Percentiles rank a stretch among this genome's conserved stretches.
These are phyloP conservation scores for Silvanus unidentatus DNA, from an alignment of 2,888 invertebrate genomes.

Conservation along the genomic window DNA sequence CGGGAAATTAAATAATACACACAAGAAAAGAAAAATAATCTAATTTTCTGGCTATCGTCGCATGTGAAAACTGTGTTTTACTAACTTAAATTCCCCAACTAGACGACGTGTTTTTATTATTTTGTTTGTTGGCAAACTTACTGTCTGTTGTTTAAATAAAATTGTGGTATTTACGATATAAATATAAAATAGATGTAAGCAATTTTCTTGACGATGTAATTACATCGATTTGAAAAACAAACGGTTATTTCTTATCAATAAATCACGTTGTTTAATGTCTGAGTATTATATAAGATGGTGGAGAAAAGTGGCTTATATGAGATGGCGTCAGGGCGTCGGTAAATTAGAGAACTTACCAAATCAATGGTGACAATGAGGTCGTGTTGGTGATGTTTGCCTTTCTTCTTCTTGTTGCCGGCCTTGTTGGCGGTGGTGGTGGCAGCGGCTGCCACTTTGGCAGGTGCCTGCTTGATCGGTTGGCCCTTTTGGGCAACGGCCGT, in stretches of 20 bases:
- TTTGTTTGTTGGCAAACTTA: constrained; percentile 30
- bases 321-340: too few relatives aligned
- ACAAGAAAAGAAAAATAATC: background rate
- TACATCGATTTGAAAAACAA: too few relatives aligned
- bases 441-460: constrained; percentile 56
- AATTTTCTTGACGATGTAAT: background rate
- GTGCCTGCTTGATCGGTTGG: constrained; percentile 61
- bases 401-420: constrained; percentile 65
- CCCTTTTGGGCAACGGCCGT: constrained; percentile 69
- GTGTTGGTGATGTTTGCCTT: constrained; percentile 73
- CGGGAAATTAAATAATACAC: constrained; percentile 5
- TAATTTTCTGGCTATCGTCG: too few relatives aligned
- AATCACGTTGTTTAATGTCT: too few relatives aligned
- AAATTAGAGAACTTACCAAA: constrained; percentile 61
- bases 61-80: too few relatives aligned
- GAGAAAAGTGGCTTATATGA: too few relatives aligned
- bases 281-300: too few relatives aligned
- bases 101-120: constrained; percentile 29
- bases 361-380: constrained; percentile 78
- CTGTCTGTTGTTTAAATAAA: too few relatives aligned
- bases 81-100: too few relatives aligned
- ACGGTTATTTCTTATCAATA: too few relatives aligned
- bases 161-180: background rate
- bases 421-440: constrained; percentile 51
- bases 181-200: background rate